Evolutionary conservation across 2,797 vertebrate species (phyloP).

Genomic region (Danio kyathit): DNA sequence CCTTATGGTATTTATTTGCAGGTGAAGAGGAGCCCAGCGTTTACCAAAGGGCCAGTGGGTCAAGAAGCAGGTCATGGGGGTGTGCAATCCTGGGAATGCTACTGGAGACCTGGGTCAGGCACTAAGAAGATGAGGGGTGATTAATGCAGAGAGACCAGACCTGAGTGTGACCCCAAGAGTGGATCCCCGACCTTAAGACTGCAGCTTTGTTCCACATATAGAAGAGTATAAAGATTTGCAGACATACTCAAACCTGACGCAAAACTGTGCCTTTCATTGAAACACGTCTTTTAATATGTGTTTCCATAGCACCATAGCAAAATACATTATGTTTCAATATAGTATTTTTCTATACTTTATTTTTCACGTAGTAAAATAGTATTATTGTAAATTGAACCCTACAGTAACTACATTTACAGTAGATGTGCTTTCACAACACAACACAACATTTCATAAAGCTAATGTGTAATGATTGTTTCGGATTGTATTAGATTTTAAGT

Average conservation of each 20-base stretch:
- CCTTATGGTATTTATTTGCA: slow-evolving; percentile 83
- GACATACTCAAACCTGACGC: slow-evolving; percentile 21
- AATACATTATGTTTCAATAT: background rate
- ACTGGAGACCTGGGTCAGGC: slow-evolving; percentile 63
- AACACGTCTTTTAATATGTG: background rate
- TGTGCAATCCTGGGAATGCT: slow-evolving; percentile 50
- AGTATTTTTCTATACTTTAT: too few relatives aligned
- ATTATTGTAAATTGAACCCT: too few relatives aligned
- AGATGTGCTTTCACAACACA: too few relatives aligned
- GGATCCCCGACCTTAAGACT: slow-evolving; percentile 24
- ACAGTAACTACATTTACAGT: too few relatives aligned
- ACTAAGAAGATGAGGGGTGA: slow-evolving; percentile 64
- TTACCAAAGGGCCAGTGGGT: slow-evolving; percentile 80
- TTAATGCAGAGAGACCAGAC: slow-evolving; percentile 59
- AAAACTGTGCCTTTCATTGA: slow-evolving; percentile 12
- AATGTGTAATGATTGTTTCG: too few relatives aligned
- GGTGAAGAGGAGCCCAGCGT: slow-evolving; percentile 77
- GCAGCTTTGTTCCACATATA: slow-evolving; percentile 35
- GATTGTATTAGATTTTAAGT: too few relatives aligned
- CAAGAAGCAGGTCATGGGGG: slow-evolving; percentile 75
- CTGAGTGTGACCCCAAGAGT: slow-evolving; percentile 50
- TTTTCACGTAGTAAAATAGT: too few relatives aligned
- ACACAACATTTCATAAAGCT: too few relatives aligned
- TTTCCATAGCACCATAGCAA: background rate
- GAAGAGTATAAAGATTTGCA: slow-evolving; percentile 20